Base-by-base conservation (phyloP, 2,888 invertebrate species). In the Trichopoda pennipes region DNA sequence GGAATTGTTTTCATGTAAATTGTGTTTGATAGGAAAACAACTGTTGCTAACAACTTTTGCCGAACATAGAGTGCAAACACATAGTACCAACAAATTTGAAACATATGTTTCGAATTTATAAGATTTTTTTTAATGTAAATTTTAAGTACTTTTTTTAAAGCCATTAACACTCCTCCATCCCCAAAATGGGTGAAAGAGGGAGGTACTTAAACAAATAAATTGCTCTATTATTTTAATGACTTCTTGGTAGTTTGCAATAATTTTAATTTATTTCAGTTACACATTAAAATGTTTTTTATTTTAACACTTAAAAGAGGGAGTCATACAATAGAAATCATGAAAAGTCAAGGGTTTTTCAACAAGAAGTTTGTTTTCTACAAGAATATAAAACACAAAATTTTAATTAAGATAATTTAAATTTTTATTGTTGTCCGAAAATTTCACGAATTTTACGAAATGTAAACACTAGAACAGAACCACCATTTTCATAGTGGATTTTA, bases 241-340 rank as follows among this genome's bases (percentile, higher is more conserved):
- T 77, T 77, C 77, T 63, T 16, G 23, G 69, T 63, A 70, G 55
- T 56, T 63, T 49, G 12, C 12, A 77, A 70, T 77, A 49, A 77
- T 63, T 70, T 70, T 23, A 55, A 56, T 70, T 63, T 49, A 55
- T 56, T 69, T 69, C 2, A 49, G 51, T 19, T 35, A 32, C 21
- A 47, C 14, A 44, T 28, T 0, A 28, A 19, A 53, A 1, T 42
- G n/a, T 1, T 44, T n/a, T n/a, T 44, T 44, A 44, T 44, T 44
- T 28, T 14, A n/a, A 44, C n/a, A 7, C 14, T 16, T 16, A 44
- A 44, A 14, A 44, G n/a, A 16, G 1, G 4, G 16, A 16, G 16
- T 14, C 2, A 44, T 16, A 44, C 1, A 35, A 28, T 28, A 28
- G 2, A 28, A 28, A 28, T 4, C 23, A 28, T 28, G 23, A 28